These are phyloP conservation scores for Danio tinwini DNA, from an alignment of 2,797 vertebrate genomes.

Conservation along the genomic window DNA sequence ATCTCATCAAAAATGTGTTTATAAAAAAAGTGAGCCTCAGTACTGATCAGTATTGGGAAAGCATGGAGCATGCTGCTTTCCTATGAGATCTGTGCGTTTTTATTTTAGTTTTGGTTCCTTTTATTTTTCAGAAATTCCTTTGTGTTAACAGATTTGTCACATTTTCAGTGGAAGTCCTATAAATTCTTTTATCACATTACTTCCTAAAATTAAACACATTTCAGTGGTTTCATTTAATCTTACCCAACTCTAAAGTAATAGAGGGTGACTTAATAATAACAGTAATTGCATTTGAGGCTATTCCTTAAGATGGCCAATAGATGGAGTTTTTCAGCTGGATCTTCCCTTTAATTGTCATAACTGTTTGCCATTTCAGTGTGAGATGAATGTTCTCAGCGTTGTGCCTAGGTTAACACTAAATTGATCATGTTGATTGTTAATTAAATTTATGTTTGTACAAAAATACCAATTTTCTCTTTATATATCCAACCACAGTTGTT, in stretches of 20 bases:
- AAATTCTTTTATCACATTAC: not conserved
- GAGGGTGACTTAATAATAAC: constrained; percentile 17
- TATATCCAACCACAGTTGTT: not conserved
- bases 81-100: constrained; percentile 47
- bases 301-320: constrained; percentile 38
- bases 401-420: not conserved
- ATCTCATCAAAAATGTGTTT: constrained; percentile 77
- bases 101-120: constrained; percentile 1
- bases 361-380: constrained; percentile 2
- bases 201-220: not conserved
- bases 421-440: not conserved
- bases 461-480: not conserved
- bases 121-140: not conserved
- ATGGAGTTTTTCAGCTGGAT: constrained; percentile 28
- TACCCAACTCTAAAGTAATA: not conserved
- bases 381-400: not conserved
- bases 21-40: constrained; percentile 51
- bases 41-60: constrained; percentile 57
- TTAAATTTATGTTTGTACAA: not conserved
- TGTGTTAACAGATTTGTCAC: constrained; percentile 28
- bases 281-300: not conserved
- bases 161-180: constrained; percentile 19
- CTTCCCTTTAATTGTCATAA: not conserved
- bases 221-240: constrained; percentile 10
- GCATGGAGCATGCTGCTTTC: constrained; percentile 64